phyloP scores from a whole-genome alignment of 2,113 vertebrate species.

The Planiliza haematocheilus region DNA sequence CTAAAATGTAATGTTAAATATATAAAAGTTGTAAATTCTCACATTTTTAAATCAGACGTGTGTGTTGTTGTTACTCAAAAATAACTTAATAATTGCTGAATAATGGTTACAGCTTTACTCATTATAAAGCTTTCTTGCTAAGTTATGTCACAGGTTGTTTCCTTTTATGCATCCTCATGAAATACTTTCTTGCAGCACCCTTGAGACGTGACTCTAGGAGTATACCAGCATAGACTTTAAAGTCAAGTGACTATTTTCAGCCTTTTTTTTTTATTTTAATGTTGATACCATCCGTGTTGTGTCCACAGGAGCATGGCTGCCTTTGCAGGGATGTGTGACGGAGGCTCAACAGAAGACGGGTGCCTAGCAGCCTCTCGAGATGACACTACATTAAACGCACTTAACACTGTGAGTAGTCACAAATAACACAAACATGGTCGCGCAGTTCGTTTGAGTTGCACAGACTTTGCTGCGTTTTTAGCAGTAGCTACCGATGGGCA shows the following conservation, averaged over 20 bases:
- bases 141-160: too few species aligned
- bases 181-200: too few species aligned
- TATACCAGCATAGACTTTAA: background rate
- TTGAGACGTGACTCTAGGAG: background rate
- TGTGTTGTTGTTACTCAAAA: too few species aligned
- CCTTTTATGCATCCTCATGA: too few species aligned
- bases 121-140: background rate
- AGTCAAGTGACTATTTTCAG: background rate
- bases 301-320: slow-evolving; percentile 97
- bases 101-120: background rate
- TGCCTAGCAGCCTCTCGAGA: slow-evolving; percentile 96
- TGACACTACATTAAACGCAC: slow-evolving; percentile 97
- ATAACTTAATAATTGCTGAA: background rate
- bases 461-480: background rate
- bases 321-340: slow-evolving; percentile 99
- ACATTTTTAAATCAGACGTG: background rate
- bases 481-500: slow-evolving; percentile 9
- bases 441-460: background rate
- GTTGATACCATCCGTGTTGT: slow-evolving; percentile 12
- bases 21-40: background rate
- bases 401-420: slow-evolving; percentile 92
- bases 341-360: slow-evolving; percentile 97
- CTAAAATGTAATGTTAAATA: background rate
- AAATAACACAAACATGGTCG: background rate
- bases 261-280: background rate